Evolutionary conservation across 2,113 vertebrate genomes (phyloP).

Genomic region (Salvelinus namaycush): DNA sequence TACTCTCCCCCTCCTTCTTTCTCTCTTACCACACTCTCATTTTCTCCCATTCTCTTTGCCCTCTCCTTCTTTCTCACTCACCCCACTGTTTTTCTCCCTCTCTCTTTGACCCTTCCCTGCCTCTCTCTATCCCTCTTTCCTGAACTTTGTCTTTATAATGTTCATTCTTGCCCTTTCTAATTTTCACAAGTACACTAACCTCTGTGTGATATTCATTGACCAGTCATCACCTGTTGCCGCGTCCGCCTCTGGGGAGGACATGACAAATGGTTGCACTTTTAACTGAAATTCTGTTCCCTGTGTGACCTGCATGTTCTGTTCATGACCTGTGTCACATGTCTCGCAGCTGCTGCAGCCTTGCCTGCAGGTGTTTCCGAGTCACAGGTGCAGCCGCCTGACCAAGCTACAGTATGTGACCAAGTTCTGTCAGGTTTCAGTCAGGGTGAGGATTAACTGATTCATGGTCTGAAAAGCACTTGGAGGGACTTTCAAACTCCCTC

Average conservation of each 20-base stretch:
- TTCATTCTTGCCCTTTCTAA: background rate
- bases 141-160: background rate
- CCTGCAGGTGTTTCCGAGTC: conserved; percentile 32
- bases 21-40: background rate
- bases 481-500: too few species aligned
- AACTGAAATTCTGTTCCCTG: background rate
- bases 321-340: background rate
- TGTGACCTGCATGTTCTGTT: background rate
- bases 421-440: background rate
- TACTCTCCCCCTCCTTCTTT: background rate
- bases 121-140: background rate
- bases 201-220: background rate
- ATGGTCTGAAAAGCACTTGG: too few species aligned
- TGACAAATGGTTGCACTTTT: conserved; percentile 1
- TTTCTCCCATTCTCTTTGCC: too few species aligned
- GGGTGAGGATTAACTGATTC: too few species aligned
- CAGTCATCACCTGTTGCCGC: background rate
- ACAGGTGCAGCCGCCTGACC: conserved; percentile 11
- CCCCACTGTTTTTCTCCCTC: background rate
- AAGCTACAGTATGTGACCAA: too few species aligned
- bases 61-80: too few species aligned
- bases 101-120: background rate
- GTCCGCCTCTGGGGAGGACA: background rate
- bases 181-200: background rate
- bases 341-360: background rate